These are phyloP conservation scores for Leptestheria dahalacensis DNA, from an alignment of 1,140 invertebrate species.

Conservation along the genomic window DNA sequence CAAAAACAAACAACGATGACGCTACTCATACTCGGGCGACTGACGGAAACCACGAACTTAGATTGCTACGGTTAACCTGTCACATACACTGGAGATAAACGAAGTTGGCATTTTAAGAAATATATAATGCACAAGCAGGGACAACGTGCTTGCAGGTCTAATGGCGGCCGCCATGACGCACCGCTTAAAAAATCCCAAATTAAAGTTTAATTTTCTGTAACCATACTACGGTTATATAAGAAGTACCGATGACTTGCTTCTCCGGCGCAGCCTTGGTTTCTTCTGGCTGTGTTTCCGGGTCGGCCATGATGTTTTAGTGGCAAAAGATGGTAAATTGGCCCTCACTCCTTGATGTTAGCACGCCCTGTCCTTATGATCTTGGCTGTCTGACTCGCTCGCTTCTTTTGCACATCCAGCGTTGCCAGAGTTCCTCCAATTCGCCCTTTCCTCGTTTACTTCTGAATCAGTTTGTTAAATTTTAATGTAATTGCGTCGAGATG, in stretches of 20 bases:
- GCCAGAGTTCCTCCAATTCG: too few species aligned
- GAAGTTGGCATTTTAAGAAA: neutral
- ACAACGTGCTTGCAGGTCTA: neutral
- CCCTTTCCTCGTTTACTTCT: too few species aligned
- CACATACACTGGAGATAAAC: neutral
- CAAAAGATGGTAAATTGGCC: slow-evolving; percentile 11
- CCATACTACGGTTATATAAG: too few species aligned
- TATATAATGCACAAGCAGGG: neutral
- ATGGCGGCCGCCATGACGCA: slow-evolving; percentile 6
- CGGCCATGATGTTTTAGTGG: slow-evolving; percentile 50
- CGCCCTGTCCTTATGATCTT: slow-evolving; percentile 10
- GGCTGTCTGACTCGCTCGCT: neutral
- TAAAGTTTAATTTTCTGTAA: too few species aligned
- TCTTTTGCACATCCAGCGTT: neutral
- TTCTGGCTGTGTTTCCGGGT: slow-evolving; percentile 53
- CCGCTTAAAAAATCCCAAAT: neutral
- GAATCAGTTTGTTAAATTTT: too few species aligned
- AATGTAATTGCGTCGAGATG: too few species aligned
- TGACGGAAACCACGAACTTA: too few species aligned
- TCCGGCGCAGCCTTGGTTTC: slow-evolving; percentile 40
- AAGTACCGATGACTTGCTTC: slow-evolving; percentile 50
- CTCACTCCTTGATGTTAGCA: slow-evolving; percentile 8
- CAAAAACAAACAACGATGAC: slow-evolving; percentile 22
- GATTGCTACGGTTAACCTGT: too few species aligned
- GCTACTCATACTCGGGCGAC: too few species aligned